Evolutionary conservation across 2,113 vertebrate genomes (phyloP), one percentile per base, ranked within the genome.

Genomic region (Galemys pyrenaicus): DNA sequence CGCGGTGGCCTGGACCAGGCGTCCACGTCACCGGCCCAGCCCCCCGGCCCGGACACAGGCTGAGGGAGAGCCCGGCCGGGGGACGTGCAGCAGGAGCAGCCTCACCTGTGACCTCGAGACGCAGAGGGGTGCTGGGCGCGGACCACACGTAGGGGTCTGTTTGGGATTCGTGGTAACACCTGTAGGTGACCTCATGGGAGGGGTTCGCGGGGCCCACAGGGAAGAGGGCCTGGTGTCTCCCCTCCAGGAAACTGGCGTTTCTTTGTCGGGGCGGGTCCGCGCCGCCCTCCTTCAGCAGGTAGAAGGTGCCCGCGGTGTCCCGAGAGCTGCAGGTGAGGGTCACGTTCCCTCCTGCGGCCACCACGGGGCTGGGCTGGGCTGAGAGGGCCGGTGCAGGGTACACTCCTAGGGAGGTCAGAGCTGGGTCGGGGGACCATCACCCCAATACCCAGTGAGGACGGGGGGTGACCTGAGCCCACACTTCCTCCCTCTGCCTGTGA

Each of bases 271-370:
- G 30, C 0, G 0, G 10, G 28, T n/a, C 12, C 9, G 70, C 2
- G 2, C 19, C 49, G 39, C 49, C 26, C 32, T 92, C 84, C 39
- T 87, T 94, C 56, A 58, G 64, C 78, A 93, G 84, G 3, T 28
- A 20, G 11, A 89, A 68, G 0, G 13, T 9, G 6, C 10, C 19
- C 0, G 0, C 0, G 9, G 3, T 13, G 6, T 0, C 0, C 1
- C 0, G 0, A 22, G 60, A 81, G 11, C 44, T 17, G 26, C 96
- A 96, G 0, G 0, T n/a, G 70, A 96, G 90, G 58, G 10, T 58
- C 39, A 83, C 39, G 0, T 26, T 37, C 6, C 5, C 39, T 41
- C 77, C 80, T 51, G 37, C 30, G 0, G 35, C 30, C 64, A 90
- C 89, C 78, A 77, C 2, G 2, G 64, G 41, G 9, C 65, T 9